Conservation (phyloP, 1,140 invertebrate genomes). For the Pogonus chalceus region DNA sequence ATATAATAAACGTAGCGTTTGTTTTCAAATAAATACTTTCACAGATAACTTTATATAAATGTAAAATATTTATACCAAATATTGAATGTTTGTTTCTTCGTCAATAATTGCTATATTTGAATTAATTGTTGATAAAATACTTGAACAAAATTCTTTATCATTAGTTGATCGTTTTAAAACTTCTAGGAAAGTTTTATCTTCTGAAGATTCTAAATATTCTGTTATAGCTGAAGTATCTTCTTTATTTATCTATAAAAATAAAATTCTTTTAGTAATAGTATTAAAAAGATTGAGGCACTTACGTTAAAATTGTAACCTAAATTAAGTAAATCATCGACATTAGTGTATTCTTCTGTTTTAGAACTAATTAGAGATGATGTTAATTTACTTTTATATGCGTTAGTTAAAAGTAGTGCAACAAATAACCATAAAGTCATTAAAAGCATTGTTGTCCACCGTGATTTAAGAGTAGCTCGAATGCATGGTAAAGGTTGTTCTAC, state of each 20-base stretch:
- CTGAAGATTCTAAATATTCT: neutral
- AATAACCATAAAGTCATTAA: neutral
- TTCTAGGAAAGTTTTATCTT: neutral
- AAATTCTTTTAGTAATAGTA: neutral
- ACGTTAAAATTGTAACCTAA: neutral
- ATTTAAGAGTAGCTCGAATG: neutral
- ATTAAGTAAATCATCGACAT: neutral
- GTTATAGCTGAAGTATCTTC: neutral
- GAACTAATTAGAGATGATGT: neutral
- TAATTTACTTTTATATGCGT: constrained; percentile 2
- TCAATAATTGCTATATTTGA: neutral
- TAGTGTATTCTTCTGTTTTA: neutral
- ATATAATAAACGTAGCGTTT: too few relatives aligned
- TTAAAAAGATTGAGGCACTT: neutral
- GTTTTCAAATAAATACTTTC: too few relatives aligned
- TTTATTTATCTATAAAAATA: neutral
- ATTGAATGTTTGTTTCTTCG: neutral
- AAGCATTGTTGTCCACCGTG: neutral
- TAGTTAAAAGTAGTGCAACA: neutral
- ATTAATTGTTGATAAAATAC: neutral
- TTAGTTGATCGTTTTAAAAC: neutral
- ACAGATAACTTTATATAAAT: neutral
- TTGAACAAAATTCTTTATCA: neutral
- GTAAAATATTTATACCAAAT: neutral
- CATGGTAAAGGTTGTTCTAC: neutral